A percentile compares a stretch with the other conserved stretches of the same genome.
These are phyloP conservation scores for Pao palembangensis DNA, from an alignment of 2,113 vertebrate genomes.

Conservation along the genomic window DNA sequence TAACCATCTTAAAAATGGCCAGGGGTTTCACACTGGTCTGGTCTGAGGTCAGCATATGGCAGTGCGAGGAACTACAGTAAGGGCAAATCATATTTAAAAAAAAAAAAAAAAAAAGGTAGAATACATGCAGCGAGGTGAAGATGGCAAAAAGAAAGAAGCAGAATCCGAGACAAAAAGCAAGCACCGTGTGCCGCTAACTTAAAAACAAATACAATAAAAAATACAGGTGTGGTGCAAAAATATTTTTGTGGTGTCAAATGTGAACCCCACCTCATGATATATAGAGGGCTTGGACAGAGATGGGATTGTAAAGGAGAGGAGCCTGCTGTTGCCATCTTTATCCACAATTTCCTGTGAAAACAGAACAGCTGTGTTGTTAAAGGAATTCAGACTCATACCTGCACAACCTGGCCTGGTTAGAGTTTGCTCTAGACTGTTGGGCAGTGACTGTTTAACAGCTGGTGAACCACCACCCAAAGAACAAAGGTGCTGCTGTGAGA, in stretches of 20 bases:
- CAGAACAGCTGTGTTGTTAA: conserved; percentile 7
- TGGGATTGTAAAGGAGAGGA: conserved; percentile 95
- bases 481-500: neutral
- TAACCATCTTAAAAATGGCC: neutral
- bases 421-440: conserved; percentile 1
- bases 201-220: neutral
- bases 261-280: conserved; percentile 90
- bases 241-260: neutral
- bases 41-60: conserved; percentile 4
- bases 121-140: no score
- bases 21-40: neutral
- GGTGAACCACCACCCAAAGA: neutral
- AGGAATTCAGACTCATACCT: neutral
- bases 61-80: neutral
- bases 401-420: neutral
- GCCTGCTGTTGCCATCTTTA: conserved; percentile 97
- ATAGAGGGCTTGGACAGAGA: conserved; percentile 96
- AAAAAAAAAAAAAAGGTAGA: neutral
- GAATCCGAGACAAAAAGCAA: no score
- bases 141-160: no score
- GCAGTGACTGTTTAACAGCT: neutral
- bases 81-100: neutral
- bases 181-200: no score
- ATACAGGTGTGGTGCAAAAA: neutral
- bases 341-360: conserved; percentile 90